Evolutionary conservation across 2,797 vertebrate species (phyloP).

Genomic region (Pygocentrus nattereri): DNA sequence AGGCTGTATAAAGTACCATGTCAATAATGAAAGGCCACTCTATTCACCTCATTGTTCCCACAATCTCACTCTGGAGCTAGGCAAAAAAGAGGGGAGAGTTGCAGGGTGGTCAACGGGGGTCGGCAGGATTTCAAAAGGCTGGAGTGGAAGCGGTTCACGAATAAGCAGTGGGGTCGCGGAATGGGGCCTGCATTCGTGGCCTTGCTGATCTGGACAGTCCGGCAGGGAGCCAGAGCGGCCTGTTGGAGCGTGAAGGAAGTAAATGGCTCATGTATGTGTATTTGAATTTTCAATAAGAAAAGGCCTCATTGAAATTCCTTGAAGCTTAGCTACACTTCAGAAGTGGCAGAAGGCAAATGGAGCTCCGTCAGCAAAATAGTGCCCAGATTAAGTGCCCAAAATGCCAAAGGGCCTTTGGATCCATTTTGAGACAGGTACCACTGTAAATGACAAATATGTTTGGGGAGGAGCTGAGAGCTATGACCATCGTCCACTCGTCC

Average conservation of each 20-base stretch:
- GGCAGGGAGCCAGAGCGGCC: slow-evolving; percentile 33
- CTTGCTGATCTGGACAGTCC: not conserved
- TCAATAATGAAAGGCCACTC: slow-evolving; percentile 12
- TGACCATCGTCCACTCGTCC: not conserved
- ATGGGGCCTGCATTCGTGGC: not conserved
- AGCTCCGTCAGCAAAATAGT: slow-evolving; percentile 21
- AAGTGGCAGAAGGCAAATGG: slow-evolving; percentile 16
- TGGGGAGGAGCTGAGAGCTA: not conserved
- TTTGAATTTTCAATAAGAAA: slow-evolving; percentile 40
- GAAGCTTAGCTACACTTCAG: slow-evolving; percentile 9
- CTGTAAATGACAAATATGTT: not conserved
- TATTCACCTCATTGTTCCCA: slow-evolving; percentile 30
- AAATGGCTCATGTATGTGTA: not conserved
- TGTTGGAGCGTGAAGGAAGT: slow-evolving; percentile 19
- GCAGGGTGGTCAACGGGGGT: slow-evolving; percentile 25
- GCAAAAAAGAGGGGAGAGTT: not conserved
- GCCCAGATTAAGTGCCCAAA: slow-evolving; percentile 2
- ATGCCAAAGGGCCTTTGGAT: slow-evolving; percentile 7
- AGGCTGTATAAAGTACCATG: not conserved
- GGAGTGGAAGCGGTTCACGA: slow-evolving; percentile 19
- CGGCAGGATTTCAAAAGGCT: slow-evolving; percentile 32
- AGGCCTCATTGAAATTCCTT: slow-evolving; percentile 23
- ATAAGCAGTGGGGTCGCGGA: not conserved
- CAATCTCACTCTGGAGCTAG: not conserved
- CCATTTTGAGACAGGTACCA: slow-evolving; percentile 10